A percentile compares a stretch with the other conserved stretches of the same genome.
phyloP scores from a whole-genome alignment of 2,797 vertebrate species.

The Sebastes trivittatus region DNA sequence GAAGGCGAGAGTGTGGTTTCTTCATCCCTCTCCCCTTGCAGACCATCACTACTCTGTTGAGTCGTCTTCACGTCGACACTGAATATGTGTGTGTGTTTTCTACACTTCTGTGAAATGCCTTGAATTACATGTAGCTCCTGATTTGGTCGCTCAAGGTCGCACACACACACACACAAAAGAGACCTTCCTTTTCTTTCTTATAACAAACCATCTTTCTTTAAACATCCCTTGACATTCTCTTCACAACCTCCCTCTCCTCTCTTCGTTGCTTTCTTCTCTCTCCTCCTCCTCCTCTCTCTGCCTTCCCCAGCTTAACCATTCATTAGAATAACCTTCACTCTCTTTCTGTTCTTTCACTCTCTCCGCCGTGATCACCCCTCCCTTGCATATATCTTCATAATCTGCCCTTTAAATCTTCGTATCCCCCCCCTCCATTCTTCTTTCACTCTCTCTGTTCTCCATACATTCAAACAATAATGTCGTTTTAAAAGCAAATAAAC shows the following conservation, averaged over 20 bases:
- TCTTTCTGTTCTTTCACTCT: constrained; percentile 35
- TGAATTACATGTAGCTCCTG: constrained; percentile 20
- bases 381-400: constrained; percentile 56
- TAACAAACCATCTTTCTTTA: constrained; percentile 38
- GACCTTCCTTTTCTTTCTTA: constrained; percentile 1
- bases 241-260: constrained; percentile 7
- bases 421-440: constrained; percentile 1
- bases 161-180: constrained; percentile 8
- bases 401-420: constrained; percentile 52
- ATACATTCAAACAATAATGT: not conserved
- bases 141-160: constrained; percentile 51
- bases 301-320: constrained; percentile 26
- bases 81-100: constrained; percentile 3
- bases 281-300: not conserved
- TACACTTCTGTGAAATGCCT: not conserved
- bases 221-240: constrained; percentile 43
- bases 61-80: constrained; percentile 7
- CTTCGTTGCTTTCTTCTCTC: constrained; percentile 27
- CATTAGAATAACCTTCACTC: constrained; percentile 65
- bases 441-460: not conserved
- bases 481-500: not conserved
- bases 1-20: too few relatives aligned
- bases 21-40: not conserved
- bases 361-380: constrained; percentile 24
- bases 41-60: constrained; percentile 27